These are phyloP conservation scores for Zoanthus gigantus DNA, from an alignment of 92 coral and sea anemone species.

Conservation along the genomic window DNA sequence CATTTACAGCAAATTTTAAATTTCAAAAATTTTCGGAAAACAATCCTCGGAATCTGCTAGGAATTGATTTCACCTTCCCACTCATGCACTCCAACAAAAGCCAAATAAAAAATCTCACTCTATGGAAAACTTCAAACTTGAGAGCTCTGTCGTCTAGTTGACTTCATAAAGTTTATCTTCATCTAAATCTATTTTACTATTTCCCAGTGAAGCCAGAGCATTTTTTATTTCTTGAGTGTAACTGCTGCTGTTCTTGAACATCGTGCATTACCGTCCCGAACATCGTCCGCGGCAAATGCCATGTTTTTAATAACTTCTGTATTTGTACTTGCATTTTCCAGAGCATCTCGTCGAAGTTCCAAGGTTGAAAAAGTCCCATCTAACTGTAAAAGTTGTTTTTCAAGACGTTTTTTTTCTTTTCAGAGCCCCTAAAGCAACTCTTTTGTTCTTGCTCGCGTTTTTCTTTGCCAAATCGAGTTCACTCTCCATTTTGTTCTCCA, in stretches of 20 bases:
- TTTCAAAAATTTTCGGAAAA: too few species aligned
- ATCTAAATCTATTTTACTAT: constrained; percentile 58
- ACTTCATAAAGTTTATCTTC: constrained; percentile 34
- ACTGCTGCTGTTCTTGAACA: constrained; percentile 79
- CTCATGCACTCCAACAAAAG: too few species aligned
- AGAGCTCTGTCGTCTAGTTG: too few species aligned
- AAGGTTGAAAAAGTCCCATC: constrained; percentile 84
- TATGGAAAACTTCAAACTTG: too few species aligned
- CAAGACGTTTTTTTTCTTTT: constrained; percentile 77
- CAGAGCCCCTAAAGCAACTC: constrained; percentile 63
- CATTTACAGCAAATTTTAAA: too few species aligned
- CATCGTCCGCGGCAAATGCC: constrained; percentile 83
- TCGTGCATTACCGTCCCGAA: constrained; percentile 84
- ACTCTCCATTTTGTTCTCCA: too few species aligned
- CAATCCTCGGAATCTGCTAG: too few species aligned
- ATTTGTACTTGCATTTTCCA: constrained; percentile 79
- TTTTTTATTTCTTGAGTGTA: constrained; percentile 74
- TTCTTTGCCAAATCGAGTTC: too few species aligned
- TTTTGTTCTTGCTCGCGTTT: too few species aligned
- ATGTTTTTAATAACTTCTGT: constrained; percentile 82
- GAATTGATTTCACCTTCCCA: too few species aligned
- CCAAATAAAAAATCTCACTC: too few species aligned
- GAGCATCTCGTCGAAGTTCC: constrained; percentile 84
- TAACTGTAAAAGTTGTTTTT: constrained; percentile 80
- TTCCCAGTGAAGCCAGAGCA: constrained; percentile 73